Conservation (phyloP, 2,797 vertebrate species). For the Anableps anableps region DNA sequence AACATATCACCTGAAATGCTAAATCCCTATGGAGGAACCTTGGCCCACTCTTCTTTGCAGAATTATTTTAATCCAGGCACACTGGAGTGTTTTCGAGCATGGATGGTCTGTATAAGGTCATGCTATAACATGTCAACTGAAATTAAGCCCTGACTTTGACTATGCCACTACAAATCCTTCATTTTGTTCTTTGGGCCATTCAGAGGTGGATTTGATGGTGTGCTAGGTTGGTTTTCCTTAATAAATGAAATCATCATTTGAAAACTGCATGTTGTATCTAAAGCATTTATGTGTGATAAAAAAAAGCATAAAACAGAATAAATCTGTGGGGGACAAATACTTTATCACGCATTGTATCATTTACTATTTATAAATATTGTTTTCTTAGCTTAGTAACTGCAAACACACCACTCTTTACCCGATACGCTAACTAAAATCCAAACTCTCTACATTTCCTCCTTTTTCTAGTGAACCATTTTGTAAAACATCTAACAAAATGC, state of each 20-base stretch:
- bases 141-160: background rate
- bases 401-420: background rate
- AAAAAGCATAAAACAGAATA: background rate
- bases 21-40: too few relatives aligned
- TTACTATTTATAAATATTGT: background rate
- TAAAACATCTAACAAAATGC: slow-evolving; percentile 4
- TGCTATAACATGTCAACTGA: background rate
- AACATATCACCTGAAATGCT: too few relatives aligned
- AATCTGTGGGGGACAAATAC: too few relatives aligned
- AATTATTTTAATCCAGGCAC: too few relatives aligned
- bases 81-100: too few relatives aligned
- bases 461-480: slow-evolving; percentile 34
- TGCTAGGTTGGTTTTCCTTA: background rate
- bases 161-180: background rate
- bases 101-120: background rate
- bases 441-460: slow-evolving; percentile 12
- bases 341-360: background rate
- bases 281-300: too few relatives aligned
- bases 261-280: background rate
- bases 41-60: too few relatives aligned
- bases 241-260: background rate
- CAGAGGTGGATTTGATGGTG: background rate
- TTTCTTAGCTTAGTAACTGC: background rate
- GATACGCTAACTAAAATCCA: background rate
- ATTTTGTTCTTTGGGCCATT: background rate